These are phyloP conservation scores for Mola mola DNA, from an alignment of 2,113 vertebrate species.

Conservation along the genomic window DNA sequence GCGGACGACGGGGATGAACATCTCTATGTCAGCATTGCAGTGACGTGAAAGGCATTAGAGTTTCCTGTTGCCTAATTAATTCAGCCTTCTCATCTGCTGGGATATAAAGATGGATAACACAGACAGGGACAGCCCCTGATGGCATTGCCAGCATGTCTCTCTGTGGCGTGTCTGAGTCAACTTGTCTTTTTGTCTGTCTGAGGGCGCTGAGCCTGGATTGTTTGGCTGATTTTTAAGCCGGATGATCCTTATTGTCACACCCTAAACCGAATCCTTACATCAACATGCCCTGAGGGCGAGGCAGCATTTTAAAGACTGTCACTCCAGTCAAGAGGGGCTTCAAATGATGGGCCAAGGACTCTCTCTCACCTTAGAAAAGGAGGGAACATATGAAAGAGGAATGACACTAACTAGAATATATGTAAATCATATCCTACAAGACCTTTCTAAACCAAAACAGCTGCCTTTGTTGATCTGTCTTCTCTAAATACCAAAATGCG, in stretches of 20 bases:
- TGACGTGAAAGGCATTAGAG: conserved; percentile 50
- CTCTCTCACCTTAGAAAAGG: conserved; percentile 13
- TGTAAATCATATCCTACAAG: neutral
- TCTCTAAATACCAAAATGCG: too few relatives aligned
- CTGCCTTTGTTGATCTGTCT: neutral
- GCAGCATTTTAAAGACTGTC: conserved; percentile 53
- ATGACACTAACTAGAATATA: neutral
- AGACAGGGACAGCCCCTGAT: conserved; percentile 29
- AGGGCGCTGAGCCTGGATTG: conserved; percentile 52
- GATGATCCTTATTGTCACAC: conserved; percentile 68
- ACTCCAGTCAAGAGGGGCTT: conserved; percentile 56
- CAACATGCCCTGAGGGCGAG: conserved; percentile 45
- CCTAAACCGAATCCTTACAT: conserved; percentile 63
- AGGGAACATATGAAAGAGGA: conserved; percentile 10
- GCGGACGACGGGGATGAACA: conserved; percentile 58
- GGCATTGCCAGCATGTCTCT: conserved; percentile 45
- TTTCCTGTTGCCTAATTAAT: conserved; percentile 70
- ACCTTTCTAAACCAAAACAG: too few relatives aligned
- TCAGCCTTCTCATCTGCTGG: conserved; percentile 61
- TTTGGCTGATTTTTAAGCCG: conserved; percentile 65
- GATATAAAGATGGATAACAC: conserved; percentile 45
- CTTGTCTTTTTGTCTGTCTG: conserved; percentile 46
- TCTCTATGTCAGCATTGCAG: conserved; percentile 59
- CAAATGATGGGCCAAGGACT: conserved; percentile 31
- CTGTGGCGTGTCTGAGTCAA: conserved; percentile 48